Percentiles rank a stretch among this genome's conserved stretches.
These are phyloP conservation scores for Drosophila ustulata DNA, from an alignment of 2,888 invertebrate species.

Conservation along the genomic window DNA sequence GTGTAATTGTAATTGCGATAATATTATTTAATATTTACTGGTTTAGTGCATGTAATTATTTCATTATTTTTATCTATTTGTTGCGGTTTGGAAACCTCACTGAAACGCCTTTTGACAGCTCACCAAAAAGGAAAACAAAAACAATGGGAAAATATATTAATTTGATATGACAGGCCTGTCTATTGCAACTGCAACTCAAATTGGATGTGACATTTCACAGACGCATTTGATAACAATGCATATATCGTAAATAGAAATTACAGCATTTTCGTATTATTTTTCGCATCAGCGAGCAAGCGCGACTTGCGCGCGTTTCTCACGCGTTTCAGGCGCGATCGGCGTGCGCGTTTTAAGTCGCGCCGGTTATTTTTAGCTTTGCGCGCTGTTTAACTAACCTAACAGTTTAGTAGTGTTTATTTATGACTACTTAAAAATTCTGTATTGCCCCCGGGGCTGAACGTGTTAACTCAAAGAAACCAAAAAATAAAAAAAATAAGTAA, in stretches of 20 bases:
- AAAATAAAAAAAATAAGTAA: slow-evolving; percentile 15
- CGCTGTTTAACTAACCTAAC: slow-evolving; percentile 62
- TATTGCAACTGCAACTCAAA: slow-evolving; percentile 28
- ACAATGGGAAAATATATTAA: neutral
- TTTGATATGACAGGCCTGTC: slow-evolving; percentile 4
- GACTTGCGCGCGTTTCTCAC: slow-evolving; percentile 18
- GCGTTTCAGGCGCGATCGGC: slow-evolving; percentile 36
- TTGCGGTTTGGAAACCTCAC: slow-evolving; percentile 29
- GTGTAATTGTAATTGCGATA: neutral
- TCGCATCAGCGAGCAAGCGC: slow-evolving; percentile 36
- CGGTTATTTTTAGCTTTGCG: slow-evolving; percentile 38
- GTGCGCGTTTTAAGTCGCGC: slow-evolving; percentile 36
- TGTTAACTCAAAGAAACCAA: slow-evolving; percentile 60
- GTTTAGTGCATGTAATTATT: slow-evolving; percentile 10
- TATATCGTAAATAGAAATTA: slow-evolving; percentile 51
- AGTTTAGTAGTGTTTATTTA: slow-evolving; percentile 74
- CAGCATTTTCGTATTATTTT: slow-evolving; percentile 41
- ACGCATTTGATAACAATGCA: slow-evolving; percentile 32
- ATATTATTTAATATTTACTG: slow-evolving; percentile 28
- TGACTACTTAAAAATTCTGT: slow-evolving; percentile 67
- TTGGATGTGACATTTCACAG: slow-evolving; percentile 43
- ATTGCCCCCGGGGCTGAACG: slow-evolving; percentile 57
- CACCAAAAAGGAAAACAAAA: slow-evolving; percentile 10
- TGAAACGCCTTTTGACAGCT: slow-evolving; percentile 7
- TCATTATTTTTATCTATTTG: slow-evolving; percentile 9